Evolutionary conservation across 2,797 vertebrate species (phyloP).

Genomic region (Morus bassanus): DNA sequence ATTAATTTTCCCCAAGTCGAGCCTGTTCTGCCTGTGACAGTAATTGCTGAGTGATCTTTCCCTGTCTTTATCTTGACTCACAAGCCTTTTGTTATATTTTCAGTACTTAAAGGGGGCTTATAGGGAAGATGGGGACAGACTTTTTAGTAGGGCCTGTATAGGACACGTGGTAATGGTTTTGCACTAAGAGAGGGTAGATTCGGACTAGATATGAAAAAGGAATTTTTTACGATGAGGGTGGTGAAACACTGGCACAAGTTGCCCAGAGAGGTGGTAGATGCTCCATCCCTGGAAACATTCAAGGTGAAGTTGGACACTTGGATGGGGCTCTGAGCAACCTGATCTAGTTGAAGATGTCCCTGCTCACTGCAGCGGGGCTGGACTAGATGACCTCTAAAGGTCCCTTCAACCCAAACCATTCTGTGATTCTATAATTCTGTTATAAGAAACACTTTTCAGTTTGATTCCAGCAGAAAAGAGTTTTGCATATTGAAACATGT

Average conservation of each 20-base stretch:
- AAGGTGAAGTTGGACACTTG: neutral
- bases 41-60: neutral
- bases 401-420: neutral
- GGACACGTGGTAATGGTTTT: neutral
- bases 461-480: neutral
- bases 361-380: neutral
- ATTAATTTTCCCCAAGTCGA: neutral
- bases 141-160: neutral
- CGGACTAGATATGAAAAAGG: neutral
- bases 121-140: neutral
- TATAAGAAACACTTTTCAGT: neutral
- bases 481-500: neutral
- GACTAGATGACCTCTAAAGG: neutral
- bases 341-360: neutral
- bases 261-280: neutral
- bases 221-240: neutral
- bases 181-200: neutral
- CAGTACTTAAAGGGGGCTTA: neutral
- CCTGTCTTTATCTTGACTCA: neutral
- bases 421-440: neutral
- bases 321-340: neutral
- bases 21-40: neutral
- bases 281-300: neutral
- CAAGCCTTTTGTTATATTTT: neutral
- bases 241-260: neutral